These are phyloP conservation scores for Diorhabda carinulata DNA, from an alignment of 1,140 invertebrate species.

Conservation along the genomic window DNA sequence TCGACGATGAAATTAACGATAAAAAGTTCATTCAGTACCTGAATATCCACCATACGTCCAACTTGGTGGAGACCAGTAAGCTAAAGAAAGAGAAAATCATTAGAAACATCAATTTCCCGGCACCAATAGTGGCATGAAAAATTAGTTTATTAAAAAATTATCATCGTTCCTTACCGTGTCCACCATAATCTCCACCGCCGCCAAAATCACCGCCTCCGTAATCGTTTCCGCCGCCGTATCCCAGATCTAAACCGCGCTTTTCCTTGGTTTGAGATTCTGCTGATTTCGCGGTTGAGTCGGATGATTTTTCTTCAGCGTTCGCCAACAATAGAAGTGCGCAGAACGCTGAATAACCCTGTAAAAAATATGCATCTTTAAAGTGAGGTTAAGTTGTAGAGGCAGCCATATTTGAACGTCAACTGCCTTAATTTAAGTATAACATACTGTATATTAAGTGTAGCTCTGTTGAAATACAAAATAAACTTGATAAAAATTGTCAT, in stretches of 20 bases:
- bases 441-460: no score
- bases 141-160: no score
- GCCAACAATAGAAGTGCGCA: slow-evolving; percentile 52
- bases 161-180: slow-evolving; percentile 11
- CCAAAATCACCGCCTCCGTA: slow-evolving; percentile 47
- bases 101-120: no score
- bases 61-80: no score
- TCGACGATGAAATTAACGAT: no score
- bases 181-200: slow-evolving; percentile 29
- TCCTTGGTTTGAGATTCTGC: slow-evolving; percentile 58
- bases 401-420: no score
- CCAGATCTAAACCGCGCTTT: slow-evolving; percentile 56
- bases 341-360: slow-evolving; percentile 48
- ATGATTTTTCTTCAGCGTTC: slow-evolving; percentile 49
- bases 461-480: no score
- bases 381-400: no score
- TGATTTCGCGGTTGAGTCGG: slow-evolving; percentile 45
- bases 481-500: no score
- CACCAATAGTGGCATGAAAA: no score
- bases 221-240: slow-evolving; percentile 58
- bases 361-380: neutral
- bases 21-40: neutral
- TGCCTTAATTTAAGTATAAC: no score
- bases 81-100: no score
- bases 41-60: neutral